These are phyloP conservation scores for Nemopilema nomurai DNA, from an alignment of 30 jellyfish, hydroid and myxozoan species.

Conservation along the genomic window DNA sequence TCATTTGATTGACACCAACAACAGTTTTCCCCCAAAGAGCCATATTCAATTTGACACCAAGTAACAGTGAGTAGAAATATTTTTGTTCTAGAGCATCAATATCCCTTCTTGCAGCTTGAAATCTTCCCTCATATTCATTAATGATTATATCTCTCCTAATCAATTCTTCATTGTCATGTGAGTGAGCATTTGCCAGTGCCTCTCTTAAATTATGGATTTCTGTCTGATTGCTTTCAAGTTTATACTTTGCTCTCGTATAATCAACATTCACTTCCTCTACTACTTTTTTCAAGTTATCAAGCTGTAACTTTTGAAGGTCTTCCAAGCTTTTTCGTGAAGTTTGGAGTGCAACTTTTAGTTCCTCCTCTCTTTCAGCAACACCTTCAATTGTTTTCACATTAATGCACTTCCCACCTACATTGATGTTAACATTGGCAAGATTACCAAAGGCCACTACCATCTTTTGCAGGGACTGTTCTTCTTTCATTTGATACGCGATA, in stretches of 20 bases:
- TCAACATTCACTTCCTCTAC: conserved; percentile 60
- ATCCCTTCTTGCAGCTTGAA: conserved; percentile 32
- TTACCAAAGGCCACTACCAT: conserved; percentile 71
- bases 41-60: conserved; percentile 88
- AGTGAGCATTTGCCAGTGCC: conserved; percentile 50
- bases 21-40: conserved; percentile 76
- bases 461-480: conserved; percentile 46
- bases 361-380: conserved; percentile 73
- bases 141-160: conserved; percentile 50
- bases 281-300: conserved; percentile 58
- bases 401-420: conserved; percentile 64
- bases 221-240: conserved; percentile 53
- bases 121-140: conserved; percentile 49
- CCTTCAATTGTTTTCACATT: conserved; percentile 72
- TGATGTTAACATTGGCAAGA: conserved; percentile 56
- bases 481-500: conserved; percentile 37
- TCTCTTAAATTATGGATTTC: conserved; percentile 57
- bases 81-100: conserved; percentile 67
- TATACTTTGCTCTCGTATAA: conserved; percentile 42
- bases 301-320: conserved; percentile 61
- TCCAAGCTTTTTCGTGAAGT: conserved; percentile 61
- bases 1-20: conserved; percentile 49
- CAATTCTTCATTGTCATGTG: conserved; percentile 57
- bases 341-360: conserved; percentile 52
- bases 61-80: conserved; percentile 76